Base-by-base conservation (phyloP, 2,888 invertebrate genomes). In the Dione vanillae region DNA sequence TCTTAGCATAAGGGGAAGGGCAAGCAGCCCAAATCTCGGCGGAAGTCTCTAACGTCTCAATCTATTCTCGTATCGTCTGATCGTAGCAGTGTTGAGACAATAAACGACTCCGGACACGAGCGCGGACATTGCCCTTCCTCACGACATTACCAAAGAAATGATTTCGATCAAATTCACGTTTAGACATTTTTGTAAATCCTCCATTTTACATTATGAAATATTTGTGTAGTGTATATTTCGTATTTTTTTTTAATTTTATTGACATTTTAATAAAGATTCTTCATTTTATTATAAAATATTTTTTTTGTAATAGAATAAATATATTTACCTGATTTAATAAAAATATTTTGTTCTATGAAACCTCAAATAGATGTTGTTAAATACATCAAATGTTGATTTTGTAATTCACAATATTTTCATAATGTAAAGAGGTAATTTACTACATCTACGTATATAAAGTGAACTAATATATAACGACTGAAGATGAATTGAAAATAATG, bases 1-100 rank as follows among this genome's bases (percentile, higher is more conserved):
- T 95, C 95, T 94, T 95, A 95, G 94, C 95, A 95, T 92, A 95
- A 94, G 94, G 94, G 93, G 90, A 94, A 92, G 91, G 95, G 95
- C 92, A 95, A 95, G 92, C 94, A 94, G 92, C 95, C 95, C 81
- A 91, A 88, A 83, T 80, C 86, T 76, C 89, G 91, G 74, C 84
- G 91, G 76, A 91, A 87, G 78, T 85, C 89, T 71, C 78, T 88
- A 78, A 82, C 85, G 73, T 80, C 88, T 58, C 90, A 89, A 71
- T 85, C 87, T 52, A 83, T 87, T 51, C 79, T 88, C 61, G 89
- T 88, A 49, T 92, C 92, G 51, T 91, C 93, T 1, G 92, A 92
- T 71, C 89, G 92, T 75, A 93, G 93, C 80, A 91, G 92, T 76
- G 78, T 91, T 61, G 94, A 93, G 78, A 92, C 92, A 1, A 78